phyloP scores from a whole-genome alignment of 2,113 vertebrate species.

The Phodopus roborovskii region DNA sequence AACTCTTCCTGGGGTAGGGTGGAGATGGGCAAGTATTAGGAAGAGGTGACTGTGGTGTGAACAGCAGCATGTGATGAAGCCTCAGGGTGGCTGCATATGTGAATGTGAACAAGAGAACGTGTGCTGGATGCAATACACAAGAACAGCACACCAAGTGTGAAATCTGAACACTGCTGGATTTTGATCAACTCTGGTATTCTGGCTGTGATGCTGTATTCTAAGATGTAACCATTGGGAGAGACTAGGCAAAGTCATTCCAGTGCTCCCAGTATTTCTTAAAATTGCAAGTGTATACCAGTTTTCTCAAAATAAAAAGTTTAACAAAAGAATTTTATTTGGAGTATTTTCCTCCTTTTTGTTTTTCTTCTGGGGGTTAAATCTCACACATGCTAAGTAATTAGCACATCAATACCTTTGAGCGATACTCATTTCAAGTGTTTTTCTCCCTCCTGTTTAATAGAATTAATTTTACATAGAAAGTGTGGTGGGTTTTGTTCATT shows the following conservation, averaged over 20 bases:
- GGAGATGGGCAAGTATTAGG: neutral
- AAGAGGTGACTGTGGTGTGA: neutral
- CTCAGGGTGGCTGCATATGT: neutral
- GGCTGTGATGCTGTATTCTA: neutral
- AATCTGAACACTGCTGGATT: neutral
- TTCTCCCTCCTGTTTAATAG: conserved; percentile 39
- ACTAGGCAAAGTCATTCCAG: neutral
- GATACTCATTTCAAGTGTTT: neutral
- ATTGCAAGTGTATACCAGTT: neutral
- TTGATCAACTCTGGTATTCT: neutral
- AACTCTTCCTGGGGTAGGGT: neutral
- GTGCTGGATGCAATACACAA: neutral
- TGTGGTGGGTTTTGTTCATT: neutral
- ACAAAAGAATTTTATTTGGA: neutral
- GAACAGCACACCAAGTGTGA: neutral
- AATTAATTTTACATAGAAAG: conserved; percentile 53
- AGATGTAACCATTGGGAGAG: neutral
- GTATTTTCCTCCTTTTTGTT: neutral
- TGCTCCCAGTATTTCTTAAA: neutral
- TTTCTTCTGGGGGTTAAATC: neutral
- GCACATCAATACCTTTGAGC: neutral
- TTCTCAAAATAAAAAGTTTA: conserved; percentile 12
- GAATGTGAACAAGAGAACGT: neutral
- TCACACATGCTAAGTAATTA: neutral
- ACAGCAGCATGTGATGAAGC: neutral